Conservation (phyloP, 2,888 invertebrate genomes). For the Drosophila fungiperda region DNA sequence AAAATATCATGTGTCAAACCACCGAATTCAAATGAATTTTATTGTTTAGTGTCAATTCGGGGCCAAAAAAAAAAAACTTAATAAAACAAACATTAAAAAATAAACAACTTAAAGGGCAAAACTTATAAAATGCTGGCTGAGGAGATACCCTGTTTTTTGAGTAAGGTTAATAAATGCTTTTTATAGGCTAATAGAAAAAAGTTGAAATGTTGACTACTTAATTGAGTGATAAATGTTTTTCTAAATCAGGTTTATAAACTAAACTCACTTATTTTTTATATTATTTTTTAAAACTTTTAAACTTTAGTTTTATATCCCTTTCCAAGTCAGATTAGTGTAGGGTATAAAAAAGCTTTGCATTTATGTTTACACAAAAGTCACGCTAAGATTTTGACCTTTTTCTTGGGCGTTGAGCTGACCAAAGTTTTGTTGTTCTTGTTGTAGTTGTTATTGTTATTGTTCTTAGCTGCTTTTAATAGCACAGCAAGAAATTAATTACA, state of each 20-base stretch:
- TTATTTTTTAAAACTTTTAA: background rate
- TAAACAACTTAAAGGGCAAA: conserved; percentile 2
- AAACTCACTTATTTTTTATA: background rate
- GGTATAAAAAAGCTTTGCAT: conserved; percentile 45
- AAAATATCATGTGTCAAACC: conserved; percentile 16
- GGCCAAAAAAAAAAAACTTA: conserved; percentile 12
- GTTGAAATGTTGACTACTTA: background rate
- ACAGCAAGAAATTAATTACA: conserved; percentile 68
- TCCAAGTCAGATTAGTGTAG: background rate
- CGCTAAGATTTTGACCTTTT: conserved; percentile 67
- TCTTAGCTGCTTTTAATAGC: conserved; percentile 37
- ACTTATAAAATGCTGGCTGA: too few species aligned
- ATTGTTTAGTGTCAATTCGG: conserved; percentile 28
- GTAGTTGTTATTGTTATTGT: conserved; percentile 16
- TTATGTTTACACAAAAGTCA: conserved; percentile 70
- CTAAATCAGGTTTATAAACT: background rate
- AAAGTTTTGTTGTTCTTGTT: conserved; percentile 28
- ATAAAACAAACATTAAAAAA: conserved; percentile 3
- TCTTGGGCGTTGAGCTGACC: conserved; percentile 59
- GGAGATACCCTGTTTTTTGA: conserved; percentile 14
- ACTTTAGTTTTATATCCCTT: background rate
- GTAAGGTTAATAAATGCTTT: background rate
- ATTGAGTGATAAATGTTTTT: background rate
- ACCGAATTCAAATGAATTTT: conserved; percentile 44
- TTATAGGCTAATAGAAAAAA: background rate